Conservation (phyloP, 2,888 invertebrate genomes). For the Caenorhabditis plicata region DNA sequence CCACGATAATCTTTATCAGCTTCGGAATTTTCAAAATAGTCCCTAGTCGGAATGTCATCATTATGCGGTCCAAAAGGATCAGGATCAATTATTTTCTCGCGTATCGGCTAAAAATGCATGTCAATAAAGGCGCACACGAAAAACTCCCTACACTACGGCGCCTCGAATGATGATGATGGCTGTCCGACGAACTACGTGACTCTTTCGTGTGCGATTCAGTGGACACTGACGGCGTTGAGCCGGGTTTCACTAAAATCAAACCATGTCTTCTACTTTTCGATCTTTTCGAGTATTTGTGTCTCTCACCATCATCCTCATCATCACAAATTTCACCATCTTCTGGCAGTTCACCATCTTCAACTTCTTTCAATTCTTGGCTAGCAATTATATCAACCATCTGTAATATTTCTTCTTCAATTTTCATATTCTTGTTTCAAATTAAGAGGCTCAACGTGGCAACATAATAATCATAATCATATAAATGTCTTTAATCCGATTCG, state of each 20-base stretch:
- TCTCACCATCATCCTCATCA: slow-evolving; percentile 51
- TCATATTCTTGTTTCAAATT: background rate
- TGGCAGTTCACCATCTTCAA: slow-evolving; percentile 62
- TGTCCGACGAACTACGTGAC: background rate
- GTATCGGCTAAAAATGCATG: too few relatives aligned
- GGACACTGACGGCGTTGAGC: background rate
- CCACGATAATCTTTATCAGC: slow-evolving; percentile 22
- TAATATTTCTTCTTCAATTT: background rate
- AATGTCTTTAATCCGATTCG: too few relatives aligned
- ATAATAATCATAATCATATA: too few relatives aligned
- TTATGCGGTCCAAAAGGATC: slow-evolving; percentile 30
- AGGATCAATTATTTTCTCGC: slow-evolving; percentile 8
- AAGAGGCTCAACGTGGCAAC: background rate
- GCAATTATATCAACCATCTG: slow-evolving; percentile 43
- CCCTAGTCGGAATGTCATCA: slow-evolving; percentile 9
- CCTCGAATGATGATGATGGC: background rate
- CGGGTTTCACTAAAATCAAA: background rate
- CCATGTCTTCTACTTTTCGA: too few relatives aligned
- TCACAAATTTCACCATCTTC: slow-evolving; percentile 63
- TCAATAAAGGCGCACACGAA: too few relatives aligned
- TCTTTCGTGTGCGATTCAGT: background rate
- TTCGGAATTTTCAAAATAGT: slow-evolving; percentile 5
- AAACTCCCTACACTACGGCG: background rate
- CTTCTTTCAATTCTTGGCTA: slow-evolving; percentile 20
- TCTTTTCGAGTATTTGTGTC: background rate